These are phyloP conservation scores for Serripes groenlandicus DNA, from an alignment of 2,888 invertebrate species.

Conservation along the genomic window DNA sequence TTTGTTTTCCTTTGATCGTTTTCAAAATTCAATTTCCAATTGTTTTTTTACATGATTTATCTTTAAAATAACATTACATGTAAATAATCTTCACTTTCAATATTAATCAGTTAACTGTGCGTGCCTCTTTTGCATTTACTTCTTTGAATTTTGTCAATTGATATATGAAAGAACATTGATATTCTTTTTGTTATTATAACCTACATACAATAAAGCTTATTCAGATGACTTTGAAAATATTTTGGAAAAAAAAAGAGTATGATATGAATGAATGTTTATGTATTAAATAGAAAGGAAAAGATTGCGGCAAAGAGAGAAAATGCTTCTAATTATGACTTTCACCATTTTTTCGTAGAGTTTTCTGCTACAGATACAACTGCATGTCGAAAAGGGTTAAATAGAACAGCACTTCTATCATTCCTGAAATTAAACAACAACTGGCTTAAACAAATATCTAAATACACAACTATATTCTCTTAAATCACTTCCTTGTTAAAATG, in stretches of 20 bases:
- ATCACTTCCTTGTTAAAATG: slow-evolving; percentile 89
- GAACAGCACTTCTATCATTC: neutral
- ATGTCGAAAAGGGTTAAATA: neutral
- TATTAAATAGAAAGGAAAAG: too few relatives aligned
- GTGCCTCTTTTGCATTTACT: neutral
- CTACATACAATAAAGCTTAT: neutral
- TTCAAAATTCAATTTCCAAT: neutral
- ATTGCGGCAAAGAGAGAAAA: neutral
- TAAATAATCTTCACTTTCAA: neutral
- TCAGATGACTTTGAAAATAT: neutral
- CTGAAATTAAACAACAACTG: neutral
- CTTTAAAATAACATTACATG: neutral
- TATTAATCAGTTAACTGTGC: neutral
- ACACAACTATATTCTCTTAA: neutral
- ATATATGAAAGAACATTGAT: neutral
- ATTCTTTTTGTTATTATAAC: neutral
- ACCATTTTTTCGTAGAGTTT: neutral
- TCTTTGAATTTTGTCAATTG: neutral
- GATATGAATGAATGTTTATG: too few relatives aligned
- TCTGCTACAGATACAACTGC: neutral
- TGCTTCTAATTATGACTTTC: neutral
- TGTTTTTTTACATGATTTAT: neutral
- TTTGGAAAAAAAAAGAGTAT: too few relatives aligned
- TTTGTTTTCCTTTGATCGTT: neutral
- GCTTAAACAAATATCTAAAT: neutral